Evolutionary conservation across 2,113 vertebrate genomes (phyloP).

Genomic region (Lates calcarifer): DNA sequence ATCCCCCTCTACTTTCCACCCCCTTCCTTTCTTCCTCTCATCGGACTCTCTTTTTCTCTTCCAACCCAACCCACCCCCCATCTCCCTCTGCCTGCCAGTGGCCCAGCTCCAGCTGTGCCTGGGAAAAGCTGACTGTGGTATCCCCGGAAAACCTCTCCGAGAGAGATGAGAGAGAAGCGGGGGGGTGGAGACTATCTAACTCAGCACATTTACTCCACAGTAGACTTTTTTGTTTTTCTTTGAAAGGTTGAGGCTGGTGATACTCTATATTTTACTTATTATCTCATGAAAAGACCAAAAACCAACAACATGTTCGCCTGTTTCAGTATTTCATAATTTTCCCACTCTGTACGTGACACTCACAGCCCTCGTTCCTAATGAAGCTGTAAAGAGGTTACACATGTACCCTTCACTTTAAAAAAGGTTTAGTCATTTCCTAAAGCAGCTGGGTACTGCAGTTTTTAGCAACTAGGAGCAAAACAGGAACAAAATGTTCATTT

Average conservation of each 20-base stretch:
- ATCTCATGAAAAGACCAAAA: background rate
- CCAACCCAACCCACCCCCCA: background rate
- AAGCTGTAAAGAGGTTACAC: background rate
- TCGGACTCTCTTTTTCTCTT: conserved; percentile 4
- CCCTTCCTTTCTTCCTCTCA: conserved; percentile 17
- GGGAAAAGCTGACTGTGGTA: conserved; percentile 79
- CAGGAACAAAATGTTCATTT: background rate
- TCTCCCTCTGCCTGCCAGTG: conserved; percentile 33
- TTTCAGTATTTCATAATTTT: background rate
- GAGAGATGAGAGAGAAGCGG: conserved; percentile 16
- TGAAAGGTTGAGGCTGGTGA: conserved; percentile 12
- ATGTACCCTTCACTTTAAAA: background rate
- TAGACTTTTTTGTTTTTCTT: conserved; percentile 53
- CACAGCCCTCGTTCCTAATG: background rate
- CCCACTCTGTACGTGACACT: background rate
- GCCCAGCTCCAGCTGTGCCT: conserved; percentile 69
- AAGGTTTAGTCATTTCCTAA: background rate
- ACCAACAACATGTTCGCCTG: background rate
- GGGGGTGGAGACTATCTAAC: conserved; percentile 47
- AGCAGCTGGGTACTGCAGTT: background rate
- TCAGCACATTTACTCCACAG: conserved; percentile 65
- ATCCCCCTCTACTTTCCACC: conserved; percentile 29
- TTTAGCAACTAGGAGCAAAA: background rate
- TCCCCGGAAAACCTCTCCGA: conserved; percentile 72
- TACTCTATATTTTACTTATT: conserved; percentile 13